These are phyloP conservation scores for Xenotilapia longispinis DNA, from an alignment of 2,113 vertebrate species.

Conservation along the genomic window DNA sequence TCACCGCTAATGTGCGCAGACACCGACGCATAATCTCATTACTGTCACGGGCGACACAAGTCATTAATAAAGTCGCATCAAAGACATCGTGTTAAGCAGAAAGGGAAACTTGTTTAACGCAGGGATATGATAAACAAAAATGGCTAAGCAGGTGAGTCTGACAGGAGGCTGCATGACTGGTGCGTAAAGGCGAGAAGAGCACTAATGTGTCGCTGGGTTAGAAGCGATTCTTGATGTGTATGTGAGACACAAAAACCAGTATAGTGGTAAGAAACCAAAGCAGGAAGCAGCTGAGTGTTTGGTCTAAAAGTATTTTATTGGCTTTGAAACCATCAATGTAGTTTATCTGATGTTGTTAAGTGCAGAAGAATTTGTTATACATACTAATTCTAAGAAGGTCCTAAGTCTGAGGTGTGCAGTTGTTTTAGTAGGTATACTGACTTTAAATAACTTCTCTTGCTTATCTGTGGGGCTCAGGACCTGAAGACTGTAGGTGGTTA, in stretches of 20 bases:
- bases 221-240: background rate
- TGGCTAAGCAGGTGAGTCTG: background rate
- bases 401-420: fast-evolving
- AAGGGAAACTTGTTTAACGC: background rate
- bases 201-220: background rate
- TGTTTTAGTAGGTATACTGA: too few relatives aligned
- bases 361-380: background rate
- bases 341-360: background rate
- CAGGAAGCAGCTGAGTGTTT: background rate
- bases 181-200: background rate
- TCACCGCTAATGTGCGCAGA: background rate
- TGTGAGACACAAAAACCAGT: background rate
- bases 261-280: background rate
- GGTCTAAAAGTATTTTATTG: background rate
- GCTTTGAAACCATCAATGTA: background rate
- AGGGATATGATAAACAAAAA: background rate
- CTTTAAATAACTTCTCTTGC: background rate
- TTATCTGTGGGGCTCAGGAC: background rate
- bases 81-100: background rate
- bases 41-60: background rate
- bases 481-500: background rate
- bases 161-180: background rate
- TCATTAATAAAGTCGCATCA: background rate
- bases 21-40: background rate
- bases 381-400: background rate